A percentile compares a stretch with the other conserved stretches of the same genome.
phyloP scores from a whole-genome alignment of 35 echinoderm and acorn worm species.

The Patiria miniata region DNA sequence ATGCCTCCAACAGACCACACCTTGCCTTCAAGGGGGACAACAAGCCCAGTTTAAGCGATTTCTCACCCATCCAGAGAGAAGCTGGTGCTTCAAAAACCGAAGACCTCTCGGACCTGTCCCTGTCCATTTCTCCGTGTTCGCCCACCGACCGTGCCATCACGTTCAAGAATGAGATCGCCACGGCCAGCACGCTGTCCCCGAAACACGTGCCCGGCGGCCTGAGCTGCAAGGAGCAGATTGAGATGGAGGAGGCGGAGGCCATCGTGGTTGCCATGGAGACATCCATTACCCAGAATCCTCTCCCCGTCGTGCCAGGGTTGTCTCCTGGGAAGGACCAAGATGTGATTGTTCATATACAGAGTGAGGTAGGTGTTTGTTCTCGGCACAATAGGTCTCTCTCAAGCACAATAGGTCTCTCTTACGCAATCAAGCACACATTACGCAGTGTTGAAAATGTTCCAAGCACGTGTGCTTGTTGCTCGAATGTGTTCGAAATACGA shows the following conservation, averaged over 20 bases:
- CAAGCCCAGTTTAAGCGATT: neutral
- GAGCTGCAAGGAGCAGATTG: slow-evolving; percentile 71
- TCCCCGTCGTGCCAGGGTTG: slow-evolving; percentile 89
- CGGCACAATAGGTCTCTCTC: too few species aligned
- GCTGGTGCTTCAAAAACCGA: neutral
- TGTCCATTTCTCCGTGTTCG: slow-evolving; percentile 66
- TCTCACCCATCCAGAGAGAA: neutral
- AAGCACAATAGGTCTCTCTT: too few species aligned
- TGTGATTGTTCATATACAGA: slow-evolving; percentile 77
- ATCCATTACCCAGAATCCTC: slow-evolving; percentile 56
- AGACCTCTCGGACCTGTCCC: slow-evolving; percentile 68
- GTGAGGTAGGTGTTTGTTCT: slow-evolving; percentile 46
- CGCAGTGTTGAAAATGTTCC: too few species aligned
- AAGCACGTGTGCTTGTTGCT: too few species aligned
- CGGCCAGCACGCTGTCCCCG: slow-evolving; percentile 17
- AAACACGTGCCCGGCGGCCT: slow-evolving; percentile 1
- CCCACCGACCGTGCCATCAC: slow-evolving; percentile 64
- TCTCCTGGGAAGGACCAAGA: slow-evolving; percentile 62
- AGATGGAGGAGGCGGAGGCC: slow-evolving; percentile 71
- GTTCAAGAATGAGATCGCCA: slow-evolving; percentile 67
- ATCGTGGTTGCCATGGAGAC: slow-evolving; percentile 64
- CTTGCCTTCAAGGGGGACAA: neutral
- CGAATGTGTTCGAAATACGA: too few species aligned
- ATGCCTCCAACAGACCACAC: neutral
- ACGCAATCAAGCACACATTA: too few species aligned